Evolutionary conservation across 2,797 vertebrate species (phyloP).

Genomic region (Alca torda): DNA sequence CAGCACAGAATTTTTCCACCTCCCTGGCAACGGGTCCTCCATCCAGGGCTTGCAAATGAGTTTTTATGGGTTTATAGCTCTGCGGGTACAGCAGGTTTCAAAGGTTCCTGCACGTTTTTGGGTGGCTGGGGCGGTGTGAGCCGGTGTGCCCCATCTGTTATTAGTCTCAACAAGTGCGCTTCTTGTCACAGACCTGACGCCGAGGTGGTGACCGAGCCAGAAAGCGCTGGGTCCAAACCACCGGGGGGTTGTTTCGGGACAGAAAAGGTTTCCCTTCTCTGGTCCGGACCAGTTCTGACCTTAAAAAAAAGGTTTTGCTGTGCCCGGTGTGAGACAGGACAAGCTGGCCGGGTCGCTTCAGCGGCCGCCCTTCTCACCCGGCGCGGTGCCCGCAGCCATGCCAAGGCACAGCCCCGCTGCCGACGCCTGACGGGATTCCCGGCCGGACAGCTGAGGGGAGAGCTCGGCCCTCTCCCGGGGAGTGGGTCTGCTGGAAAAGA

Average conservation of each 20-base stretch:
- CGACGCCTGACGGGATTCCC: not conserved
- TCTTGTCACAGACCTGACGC: not conserved
- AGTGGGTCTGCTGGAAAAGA: not conserved
- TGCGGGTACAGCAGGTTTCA: accelerated
- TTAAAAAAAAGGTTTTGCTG: not conserved
- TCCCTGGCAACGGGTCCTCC: accelerated
- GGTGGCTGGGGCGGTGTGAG: not conserved
- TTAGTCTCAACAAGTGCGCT: not conserved
- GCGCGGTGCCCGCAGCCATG: not conserved
- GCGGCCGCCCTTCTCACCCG: not conserved
- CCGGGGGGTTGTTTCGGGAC: not conserved
- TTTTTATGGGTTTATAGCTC: not conserved
- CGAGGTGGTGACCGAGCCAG: not conserved
- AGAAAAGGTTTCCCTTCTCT: not conserved
- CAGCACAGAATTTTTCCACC: not conserved
- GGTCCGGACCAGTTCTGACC: not conserved
- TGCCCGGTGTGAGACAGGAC: not conserved
- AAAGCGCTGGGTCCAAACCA: not conserved
- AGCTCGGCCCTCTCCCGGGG: not conserved
- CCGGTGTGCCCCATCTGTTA: not conserved
- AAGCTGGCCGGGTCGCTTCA: not conserved
- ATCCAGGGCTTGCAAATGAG: not conserved
- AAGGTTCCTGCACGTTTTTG: accelerated
- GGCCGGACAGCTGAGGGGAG: accelerated
- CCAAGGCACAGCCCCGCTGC: not conserved